Conservation (phyloP, 1,140 invertebrate genomes). For the Eupeodes corollae region DNA sequence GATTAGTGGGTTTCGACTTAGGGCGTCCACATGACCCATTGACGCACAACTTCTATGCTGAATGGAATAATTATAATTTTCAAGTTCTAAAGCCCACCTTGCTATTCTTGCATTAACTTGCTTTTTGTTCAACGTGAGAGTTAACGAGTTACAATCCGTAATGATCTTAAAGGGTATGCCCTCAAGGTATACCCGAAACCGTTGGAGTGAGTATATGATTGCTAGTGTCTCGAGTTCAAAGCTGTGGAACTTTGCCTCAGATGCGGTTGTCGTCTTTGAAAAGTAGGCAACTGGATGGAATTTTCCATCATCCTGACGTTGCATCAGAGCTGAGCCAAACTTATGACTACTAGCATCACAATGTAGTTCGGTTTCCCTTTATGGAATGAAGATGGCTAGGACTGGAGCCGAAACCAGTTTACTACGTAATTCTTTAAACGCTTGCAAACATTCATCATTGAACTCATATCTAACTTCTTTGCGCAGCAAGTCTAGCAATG, state of each 20-base stretch:
- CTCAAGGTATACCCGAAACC: background rate
- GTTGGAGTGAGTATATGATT: background rate
- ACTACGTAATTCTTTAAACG: conserved; percentile 17
- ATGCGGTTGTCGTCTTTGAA: background rate
- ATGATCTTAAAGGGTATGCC: background rate
- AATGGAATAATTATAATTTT: conserved; percentile 15
- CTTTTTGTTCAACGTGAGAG: background rate
- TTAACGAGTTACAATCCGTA: background rate
- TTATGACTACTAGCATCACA: conserved; percentile 17
- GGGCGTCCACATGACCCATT: conserved; percentile 18
- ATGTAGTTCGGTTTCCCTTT: conserved; percentile 19
- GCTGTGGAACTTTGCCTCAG: background rate
- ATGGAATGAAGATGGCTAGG: conserved; percentile 12
- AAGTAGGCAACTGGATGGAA: background rate
- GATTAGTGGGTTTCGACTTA: conserved; percentile 8
- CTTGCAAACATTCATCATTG: conserved; percentile 9
- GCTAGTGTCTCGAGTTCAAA: background rate
- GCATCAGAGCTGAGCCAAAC: conserved; percentile 20
- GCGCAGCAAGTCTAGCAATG: conserved; percentile 9
- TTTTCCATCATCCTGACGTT: conserved; percentile 2
- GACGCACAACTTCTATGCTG: conserved; percentile 10
- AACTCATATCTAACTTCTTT: conserved; percentile 9
- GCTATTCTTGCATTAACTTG: conserved; percentile 9
- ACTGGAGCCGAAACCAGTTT: conserved; percentile 16
- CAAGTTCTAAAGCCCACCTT: conserved; percentile 20